These are phyloP conservation scores for Hypomecis punctinalis DNA, from an alignment of 2,888 invertebrate species.

Conservation along the genomic window DNA sequence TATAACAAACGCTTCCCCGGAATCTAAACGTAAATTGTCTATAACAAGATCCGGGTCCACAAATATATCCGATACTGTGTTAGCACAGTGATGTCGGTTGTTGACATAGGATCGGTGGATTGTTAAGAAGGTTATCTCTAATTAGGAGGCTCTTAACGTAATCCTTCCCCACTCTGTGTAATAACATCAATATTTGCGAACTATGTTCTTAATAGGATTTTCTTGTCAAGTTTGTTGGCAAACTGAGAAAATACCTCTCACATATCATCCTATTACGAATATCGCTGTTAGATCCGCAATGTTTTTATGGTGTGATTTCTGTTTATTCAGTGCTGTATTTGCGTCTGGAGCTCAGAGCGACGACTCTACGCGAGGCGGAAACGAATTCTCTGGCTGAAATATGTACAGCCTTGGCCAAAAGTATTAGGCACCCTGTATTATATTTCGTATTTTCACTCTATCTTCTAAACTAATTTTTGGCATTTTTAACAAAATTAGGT, in stretches of 20 bases:
- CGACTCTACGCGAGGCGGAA: no score
- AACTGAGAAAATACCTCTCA: constrained; percentile 12
- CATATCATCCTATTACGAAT: background rate
- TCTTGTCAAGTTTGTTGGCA: constrained; percentile 34
- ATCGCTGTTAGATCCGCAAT: background rate
- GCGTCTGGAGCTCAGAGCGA: no score
- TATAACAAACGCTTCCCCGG: constrained; percentile 11
- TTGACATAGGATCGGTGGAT: constrained; percentile 75
- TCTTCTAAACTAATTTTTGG: no score
- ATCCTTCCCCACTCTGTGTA: constrained; percentile 65
- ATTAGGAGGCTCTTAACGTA: constrained; percentile 78
- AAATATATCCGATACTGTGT: constrained; percentile 39
- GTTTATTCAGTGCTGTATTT: no score
- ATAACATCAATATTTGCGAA: constrained; percentile 64
- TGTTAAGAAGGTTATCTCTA: constrained; percentile 74
- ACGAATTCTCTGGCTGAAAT: no score
- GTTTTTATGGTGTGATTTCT: background rate
- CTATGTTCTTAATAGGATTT: constrained; percentile 51
- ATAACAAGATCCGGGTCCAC: constrained; percentile 33
- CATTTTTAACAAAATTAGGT: no score
- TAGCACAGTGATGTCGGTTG: constrained; percentile 59
- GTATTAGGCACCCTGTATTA: no score
- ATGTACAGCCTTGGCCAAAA: no score
- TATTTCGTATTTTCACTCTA: no score
- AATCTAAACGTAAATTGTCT: constrained; percentile 26